Percentiles rank a stretch among this genome's conserved stretches.
phyloP scores from a whole-genome alignment of 2,113 vertebrate genomes.

The Crotophaga sulcirostris region DNA sequence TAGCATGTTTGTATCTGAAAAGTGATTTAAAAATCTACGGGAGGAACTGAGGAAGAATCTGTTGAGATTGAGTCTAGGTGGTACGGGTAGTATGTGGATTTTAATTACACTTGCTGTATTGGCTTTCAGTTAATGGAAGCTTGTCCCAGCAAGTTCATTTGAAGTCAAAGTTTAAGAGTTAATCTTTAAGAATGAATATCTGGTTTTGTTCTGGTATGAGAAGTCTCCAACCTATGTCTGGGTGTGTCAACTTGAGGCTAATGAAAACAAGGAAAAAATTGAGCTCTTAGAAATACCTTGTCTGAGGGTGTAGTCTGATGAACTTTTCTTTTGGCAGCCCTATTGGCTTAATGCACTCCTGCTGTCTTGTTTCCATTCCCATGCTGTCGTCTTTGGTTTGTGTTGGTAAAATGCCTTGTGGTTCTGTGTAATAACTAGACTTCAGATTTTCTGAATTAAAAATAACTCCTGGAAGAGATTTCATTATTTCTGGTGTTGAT shows the following conservation, averaged over 20 bases:
- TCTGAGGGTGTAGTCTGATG: neutral
- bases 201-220: neutral
- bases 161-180: neutral
- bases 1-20: neutral
- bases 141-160: neutral
- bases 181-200: neutral
- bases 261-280: neutral
- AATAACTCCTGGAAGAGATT: neutral
- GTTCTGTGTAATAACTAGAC: neutral
- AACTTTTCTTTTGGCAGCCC: neutral
- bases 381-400: neutral
- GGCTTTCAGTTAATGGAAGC: neutral
- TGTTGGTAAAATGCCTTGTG: neutral
- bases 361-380: neutral
- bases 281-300: neutral
- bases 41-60: neutral
- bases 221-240: neutral
- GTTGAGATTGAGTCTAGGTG: neutral
- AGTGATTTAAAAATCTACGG: neutral
- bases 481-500: neutral
- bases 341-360: neutral
- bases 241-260: neutral
- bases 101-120: neutral
- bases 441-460: neutral
- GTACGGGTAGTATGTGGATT: neutral